A percentile compares a stretch with the other conserved stretches of the same genome.
phyloP scores from a whole-genome alignment of 2,797 vertebrate genomes.

The Sciurus vulgaris region DNA sequence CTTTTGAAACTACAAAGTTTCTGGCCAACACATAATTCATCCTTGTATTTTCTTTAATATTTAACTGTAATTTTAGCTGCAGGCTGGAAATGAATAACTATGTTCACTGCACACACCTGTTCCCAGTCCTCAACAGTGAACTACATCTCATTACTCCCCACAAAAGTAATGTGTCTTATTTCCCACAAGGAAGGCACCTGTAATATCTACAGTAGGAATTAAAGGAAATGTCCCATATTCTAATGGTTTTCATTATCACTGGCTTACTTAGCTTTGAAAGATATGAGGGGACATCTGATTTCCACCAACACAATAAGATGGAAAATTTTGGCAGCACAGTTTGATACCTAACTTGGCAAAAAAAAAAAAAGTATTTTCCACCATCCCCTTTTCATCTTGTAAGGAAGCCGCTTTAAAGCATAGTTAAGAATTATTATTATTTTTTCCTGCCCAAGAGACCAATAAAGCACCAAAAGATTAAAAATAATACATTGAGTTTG shows the following conservation, averaged over 20 bases:
- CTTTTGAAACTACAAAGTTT: slow-evolving; percentile 51
- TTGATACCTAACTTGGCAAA: slow-evolving; percentile 75
- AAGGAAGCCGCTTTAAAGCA: slow-evolving; percentile 75
- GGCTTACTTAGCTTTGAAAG: slow-evolving; percentile 58
- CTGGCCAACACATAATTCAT: slow-evolving; percentile 38
- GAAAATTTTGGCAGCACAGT: slow-evolving; percentile 78
- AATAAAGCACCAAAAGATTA: slow-evolving; percentile 39
- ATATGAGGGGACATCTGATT: slow-evolving; percentile 45
- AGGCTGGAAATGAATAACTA: slow-evolving; percentile 37
- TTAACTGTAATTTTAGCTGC: slow-evolving; percentile 66
- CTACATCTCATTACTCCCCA: neutral
- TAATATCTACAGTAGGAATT: slow-evolving; percentile 63
- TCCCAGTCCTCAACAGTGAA: neutral
- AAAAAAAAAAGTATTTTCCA: slow-evolving; percentile 60
- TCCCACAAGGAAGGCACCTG: slow-evolving; percentile 2
- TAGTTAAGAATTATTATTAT: slow-evolving; percentile 1
- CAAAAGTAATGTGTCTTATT: slow-evolving; percentile 34
- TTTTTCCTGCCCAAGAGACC: slow-evolving; percentile 29
- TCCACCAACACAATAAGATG: slow-evolving; percentile 49
- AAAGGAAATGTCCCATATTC: slow-evolving; percentile 68
- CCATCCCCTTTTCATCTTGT: slow-evolving; percentile 53
- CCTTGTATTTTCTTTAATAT: slow-evolving; percentile 69
- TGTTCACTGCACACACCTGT: neutral
- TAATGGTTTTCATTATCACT: slow-evolving; percentile 68
- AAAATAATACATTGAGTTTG: slow-evolving; percentile 39